These are phyloP conservation scores for Pipa parva DNA, from an alignment of 2,113 vertebrate species.

Conservation along the genomic window DNA sequence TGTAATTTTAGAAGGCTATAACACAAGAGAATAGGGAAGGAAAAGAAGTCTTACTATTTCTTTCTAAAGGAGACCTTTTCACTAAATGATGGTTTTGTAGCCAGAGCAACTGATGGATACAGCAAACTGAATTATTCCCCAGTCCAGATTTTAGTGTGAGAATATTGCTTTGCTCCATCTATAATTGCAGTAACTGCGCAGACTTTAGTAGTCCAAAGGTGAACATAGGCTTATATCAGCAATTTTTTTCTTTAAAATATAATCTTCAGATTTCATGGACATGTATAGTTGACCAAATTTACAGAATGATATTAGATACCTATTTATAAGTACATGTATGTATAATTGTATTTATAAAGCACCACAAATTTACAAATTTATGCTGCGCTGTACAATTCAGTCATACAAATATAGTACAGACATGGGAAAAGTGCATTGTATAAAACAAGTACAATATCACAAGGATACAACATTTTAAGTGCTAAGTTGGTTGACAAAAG, in stretches of 20 bases:
- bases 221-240: slow-evolving; percentile 27
- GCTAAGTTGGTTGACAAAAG: too few species aligned
- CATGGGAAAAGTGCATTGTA: too few species aligned
- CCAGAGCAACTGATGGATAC: slow-evolving; percentile 15
- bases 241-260: slow-evolving; percentile 35
- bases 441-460: too few species aligned
- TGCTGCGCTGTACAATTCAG: too few species aligned
- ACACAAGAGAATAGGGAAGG: slow-evolving; percentile 14
- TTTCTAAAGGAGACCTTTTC: slow-evolving; percentile 35
- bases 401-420: too few species aligned
- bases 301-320: too few species aligned
- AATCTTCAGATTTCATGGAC: slow-evolving; percentile 22
- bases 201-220: slow-evolving; percentile 16
- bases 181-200: slow-evolving; percentile 31
- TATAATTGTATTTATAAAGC: too few species aligned
- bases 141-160: slow-evolving; percentile 29
- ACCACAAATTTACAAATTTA: too few species aligned
- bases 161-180: slow-evolving; percentile 27
- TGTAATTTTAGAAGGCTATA: slow-evolving; percentile 38
- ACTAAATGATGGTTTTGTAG: slow-evolving; percentile 18
- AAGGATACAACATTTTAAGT: too few species aligned
- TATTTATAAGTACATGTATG: too few species aligned
- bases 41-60: slow-evolving; percentile 28
- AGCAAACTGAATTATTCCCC: slow-evolving; percentile 8
- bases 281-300: too few species aligned